Conservation (phyloP, 2,113 vertebrate species). For the Thunnus thynnus region DNA sequence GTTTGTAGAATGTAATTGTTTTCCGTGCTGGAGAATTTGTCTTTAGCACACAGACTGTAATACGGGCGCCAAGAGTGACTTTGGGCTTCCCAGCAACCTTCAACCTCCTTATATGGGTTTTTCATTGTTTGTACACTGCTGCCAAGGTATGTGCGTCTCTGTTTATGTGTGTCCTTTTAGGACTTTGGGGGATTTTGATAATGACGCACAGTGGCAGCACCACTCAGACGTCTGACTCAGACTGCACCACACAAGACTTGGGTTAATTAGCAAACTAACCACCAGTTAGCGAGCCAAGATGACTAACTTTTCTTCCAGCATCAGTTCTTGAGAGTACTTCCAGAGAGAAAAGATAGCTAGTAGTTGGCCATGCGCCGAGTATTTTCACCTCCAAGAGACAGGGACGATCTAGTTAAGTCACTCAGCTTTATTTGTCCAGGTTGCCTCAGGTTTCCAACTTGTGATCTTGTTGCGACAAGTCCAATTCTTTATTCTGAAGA, state of each 20-base stretch:
- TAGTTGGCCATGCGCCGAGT: neutral
- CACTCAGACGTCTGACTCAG: constrained; percentile 44
- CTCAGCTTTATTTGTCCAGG: neutral
- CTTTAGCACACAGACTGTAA: constrained; percentile 4
- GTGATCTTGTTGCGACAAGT: neutral
- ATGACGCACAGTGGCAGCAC: constrained; percentile 32
- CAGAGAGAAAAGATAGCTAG: neutral
- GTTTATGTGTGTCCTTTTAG: constrained; percentile 1
- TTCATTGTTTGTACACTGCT: neutral
- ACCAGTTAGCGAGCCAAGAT: constrained; percentile 13
- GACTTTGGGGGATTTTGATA: constrained; percentile 1
- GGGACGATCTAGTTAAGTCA: neutral
- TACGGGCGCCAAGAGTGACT: neutral
- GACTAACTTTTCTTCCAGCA: constrained; percentile 22
- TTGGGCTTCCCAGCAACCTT: constrained; percentile 7
- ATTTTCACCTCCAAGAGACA: neutral
- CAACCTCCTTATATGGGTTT: neutral
- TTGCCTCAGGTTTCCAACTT: neutral
- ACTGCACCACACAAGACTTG: neutral
- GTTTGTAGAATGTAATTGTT: constrained; percentile 57
- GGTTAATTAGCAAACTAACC: constrained; percentile 30
- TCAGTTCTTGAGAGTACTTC: neutral
- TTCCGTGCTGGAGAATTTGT: constrained; percentile 27
- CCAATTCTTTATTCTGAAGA: neutral
- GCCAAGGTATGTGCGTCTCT: neutral